Base-by-base conservation (phyloP, 2,113 vertebrate species). In the Forbesichthys agassizii region DNA sequence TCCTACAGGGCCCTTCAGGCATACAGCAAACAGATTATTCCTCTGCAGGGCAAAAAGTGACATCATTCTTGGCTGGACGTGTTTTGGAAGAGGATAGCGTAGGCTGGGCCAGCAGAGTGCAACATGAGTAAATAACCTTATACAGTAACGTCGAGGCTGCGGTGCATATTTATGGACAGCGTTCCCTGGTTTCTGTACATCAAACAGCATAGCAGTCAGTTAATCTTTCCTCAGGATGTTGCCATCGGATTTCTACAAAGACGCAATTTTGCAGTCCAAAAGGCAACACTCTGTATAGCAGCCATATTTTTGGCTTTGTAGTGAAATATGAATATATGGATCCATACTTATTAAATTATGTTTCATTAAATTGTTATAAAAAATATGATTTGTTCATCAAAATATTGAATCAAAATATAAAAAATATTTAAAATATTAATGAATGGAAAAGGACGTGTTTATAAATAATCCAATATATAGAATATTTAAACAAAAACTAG, bases 11-110 rank as follows among this genome's bases (percentile, higher is more conserved):
- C 82, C 82, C 90, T 85, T 86, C 64, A 84, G 89, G 89, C 83
- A 86, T 80, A 74, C 71, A 83, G 69, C 69, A 85, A 83, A 88
- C 82, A 80, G 84, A 90, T 90, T 88, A 77, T 75, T 85, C 67
- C 83, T 83, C 83, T 84, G 83, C 82, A 73, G 85, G 88, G 88
- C 82, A 85, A 80, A 66, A 74, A 82, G 83, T 89, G 88, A 91
- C 85, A 88, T 90, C 88, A 88, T 86, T 77, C 73, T 11, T 66
- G 76, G 75, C 80, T 86, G 82, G 71, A 80, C 79, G 82, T 75
- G 74, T 76, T 79, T 84, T 79, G 14, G 64, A 66, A 61, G 69
- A 73, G 27, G 70, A 68, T 68, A 73, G 68, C 49, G 59, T 63
- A 77, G 53, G 79, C 80, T 77, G 64, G 36, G 36, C 36, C 4